Evolutionary conservation across 1,140 invertebrate genomes (phyloP).

Genomic region (Triops cancriformis): DNA sequence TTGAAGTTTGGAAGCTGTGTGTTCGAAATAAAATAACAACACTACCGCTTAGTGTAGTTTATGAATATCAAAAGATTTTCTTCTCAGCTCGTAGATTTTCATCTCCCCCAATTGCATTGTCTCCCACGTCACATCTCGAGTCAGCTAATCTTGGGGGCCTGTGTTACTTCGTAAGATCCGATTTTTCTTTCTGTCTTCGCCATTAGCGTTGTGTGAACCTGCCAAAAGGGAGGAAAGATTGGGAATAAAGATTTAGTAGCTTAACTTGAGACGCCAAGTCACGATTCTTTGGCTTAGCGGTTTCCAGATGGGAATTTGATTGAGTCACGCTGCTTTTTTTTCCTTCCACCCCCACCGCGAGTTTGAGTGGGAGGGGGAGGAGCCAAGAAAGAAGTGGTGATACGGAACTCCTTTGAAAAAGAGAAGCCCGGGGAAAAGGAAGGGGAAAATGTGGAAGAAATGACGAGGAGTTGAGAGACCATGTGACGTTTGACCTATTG

Average conservation of each 20-base stretch:
- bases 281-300: conserved; percentile 1
- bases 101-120: no score
- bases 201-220: not conserved
- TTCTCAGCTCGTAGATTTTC: no score
- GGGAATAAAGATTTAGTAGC: not conserved
- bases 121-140: no score
- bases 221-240: not conserved
- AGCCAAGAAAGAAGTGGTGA: not conserved
- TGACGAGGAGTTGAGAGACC: no score
- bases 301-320: conserved; percentile 11
- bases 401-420: not conserved
- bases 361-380: not conserved
- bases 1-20: no score
- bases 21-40: no score
- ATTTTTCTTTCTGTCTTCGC: no score
- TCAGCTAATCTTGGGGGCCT: no score
- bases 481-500: not conserved
- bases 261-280: not conserved
- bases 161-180: no score
- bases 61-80: no score
- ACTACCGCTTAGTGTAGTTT: no score
- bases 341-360: not conserved
- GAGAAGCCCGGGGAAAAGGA: not conserved
- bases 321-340: not conserved
- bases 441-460: no score